Evolutionary conservation across 2,113 vertebrate species (phyloP).

Genomic region (Triplophysa tibetana): DNA sequence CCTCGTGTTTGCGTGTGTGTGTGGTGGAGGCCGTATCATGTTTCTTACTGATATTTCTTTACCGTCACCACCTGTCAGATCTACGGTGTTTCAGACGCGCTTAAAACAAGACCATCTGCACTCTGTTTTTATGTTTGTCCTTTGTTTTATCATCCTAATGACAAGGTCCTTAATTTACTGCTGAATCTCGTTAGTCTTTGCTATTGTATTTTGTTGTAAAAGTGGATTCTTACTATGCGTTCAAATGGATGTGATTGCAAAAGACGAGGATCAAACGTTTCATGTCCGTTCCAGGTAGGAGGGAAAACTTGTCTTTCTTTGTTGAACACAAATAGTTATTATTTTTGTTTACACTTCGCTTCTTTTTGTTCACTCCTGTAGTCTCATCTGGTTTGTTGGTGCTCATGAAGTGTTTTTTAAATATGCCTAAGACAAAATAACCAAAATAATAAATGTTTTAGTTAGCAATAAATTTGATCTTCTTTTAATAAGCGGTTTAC

Average conservation of each 20-base stretch:
- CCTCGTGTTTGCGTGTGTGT: background rate
- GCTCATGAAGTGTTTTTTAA: background rate
- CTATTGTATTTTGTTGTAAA: background rate
- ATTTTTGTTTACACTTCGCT: background rate
- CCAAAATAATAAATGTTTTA: background rate
- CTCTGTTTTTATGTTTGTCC: background rate
- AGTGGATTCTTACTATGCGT: slow-evolving; percentile 47
- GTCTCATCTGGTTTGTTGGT: too few relatives aligned
- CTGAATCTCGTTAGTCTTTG: background rate
- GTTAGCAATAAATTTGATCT: background rate
- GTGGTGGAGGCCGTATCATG: background rate
- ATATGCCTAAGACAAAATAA: background rate
- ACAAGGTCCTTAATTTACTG: background rate
- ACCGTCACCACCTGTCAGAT: background rate
- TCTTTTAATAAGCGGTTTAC: background rate
- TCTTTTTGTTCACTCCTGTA: too few relatives aligned
- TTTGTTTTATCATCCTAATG: background rate
- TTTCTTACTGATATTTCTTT: slow-evolving; percentile 11
- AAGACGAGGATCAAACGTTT: slow-evolving; percentile 58
- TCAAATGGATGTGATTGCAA: slow-evolving; percentile 58
- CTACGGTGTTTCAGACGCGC: background rate
- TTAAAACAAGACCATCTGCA: background rate
- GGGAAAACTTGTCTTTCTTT: background rate
- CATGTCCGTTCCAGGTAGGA: slow-evolving; percentile 66
- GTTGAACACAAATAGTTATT: background rate